Evolutionary conservation across 2,113 vertebrate genomes (phyloP).

Genomic region (Recurvirostra avosetta): DNA sequence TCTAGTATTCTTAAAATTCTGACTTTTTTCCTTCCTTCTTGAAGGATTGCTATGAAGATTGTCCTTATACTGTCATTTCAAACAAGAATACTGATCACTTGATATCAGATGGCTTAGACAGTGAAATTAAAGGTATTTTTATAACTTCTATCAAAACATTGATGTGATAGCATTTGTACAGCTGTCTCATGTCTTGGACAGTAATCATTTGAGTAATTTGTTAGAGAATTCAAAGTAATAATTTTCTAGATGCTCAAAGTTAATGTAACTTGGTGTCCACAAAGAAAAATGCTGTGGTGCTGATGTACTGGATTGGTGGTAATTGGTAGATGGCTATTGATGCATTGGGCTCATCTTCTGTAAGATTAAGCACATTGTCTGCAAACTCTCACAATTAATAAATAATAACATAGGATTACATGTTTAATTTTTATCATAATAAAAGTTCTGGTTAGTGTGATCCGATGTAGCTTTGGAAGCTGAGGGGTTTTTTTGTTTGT

Average conservation of each 20-base stretch:
- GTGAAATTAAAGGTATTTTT: conserved; percentile 81
- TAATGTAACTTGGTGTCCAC: not conserved
- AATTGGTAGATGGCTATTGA: not conserved
- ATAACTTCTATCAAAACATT: not conserved
- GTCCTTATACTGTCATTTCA: conserved; percentile 64
- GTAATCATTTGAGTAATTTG: not conserved
- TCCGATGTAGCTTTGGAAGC: not conserved
- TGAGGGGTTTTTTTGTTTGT: not conserved
- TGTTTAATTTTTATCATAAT: not conserved
- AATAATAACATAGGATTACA: not conserved
- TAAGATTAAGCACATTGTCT: not conserved
- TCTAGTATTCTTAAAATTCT: not conserved
- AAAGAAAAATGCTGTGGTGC: not conserved
- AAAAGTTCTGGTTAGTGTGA: not conserved
- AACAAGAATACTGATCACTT: conserved; percentile 78
- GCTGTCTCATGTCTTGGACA: not conserved
- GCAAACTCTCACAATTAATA: not conserved
- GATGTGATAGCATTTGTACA: not conserved
- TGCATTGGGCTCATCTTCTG: not conserved
- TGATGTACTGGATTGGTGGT: not conserved
- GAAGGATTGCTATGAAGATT: conserved; percentile 85
- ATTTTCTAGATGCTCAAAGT: not conserved
- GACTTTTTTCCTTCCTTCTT: not conserved
- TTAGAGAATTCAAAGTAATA: not conserved
- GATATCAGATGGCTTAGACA: conserved; percentile 74